Conservation (phyloP, 2,888 invertebrate species). For the Crepidodera aurea region DNA sequence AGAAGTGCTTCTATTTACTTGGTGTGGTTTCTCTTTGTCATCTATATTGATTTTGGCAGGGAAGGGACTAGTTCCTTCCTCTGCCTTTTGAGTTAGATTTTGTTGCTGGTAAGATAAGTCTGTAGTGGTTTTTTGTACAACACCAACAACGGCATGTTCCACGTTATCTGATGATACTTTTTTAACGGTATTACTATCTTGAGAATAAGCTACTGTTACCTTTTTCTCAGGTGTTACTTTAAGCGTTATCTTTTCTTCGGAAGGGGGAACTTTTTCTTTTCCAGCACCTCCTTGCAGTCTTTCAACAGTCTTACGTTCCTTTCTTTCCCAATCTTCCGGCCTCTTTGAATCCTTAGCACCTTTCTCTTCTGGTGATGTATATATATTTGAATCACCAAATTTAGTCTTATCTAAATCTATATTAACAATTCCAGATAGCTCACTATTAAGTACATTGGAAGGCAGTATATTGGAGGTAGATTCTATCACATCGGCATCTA, state of each 20-base stretch:
- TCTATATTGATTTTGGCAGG: constrained; percentile 16
- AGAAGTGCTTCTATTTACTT: constrained; percentile 59
- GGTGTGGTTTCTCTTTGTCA: constrained; percentile 31
- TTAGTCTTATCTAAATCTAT: constrained; percentile 55
- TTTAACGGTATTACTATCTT: constrained; percentile 34
- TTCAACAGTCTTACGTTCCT: constrained; percentile 58
- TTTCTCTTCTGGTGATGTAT: constrained; percentile 60
- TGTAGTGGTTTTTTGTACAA: constrained; percentile 31
- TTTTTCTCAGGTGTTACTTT: constrained; percentile 50
- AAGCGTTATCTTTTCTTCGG: constrained; percentile 48
- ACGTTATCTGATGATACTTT: constrained; percentile 28
- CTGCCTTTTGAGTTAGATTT: neutral
- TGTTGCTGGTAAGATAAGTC: neutral
- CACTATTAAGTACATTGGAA: constrained; percentile 50
- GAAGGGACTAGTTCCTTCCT: neutral
- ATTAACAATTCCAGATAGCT: constrained; percentile 59
- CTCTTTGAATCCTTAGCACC: constrained; percentile 61
- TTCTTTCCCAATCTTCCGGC: constrained; percentile 61
- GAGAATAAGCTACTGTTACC: constrained; percentile 44
- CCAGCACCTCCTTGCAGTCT: constrained; percentile 60
- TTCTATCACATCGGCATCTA: constrained; percentile 54
- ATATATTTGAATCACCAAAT: constrained; percentile 53
- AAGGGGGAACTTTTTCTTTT: constrained; percentile 51
- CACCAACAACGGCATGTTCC: constrained; percentile 36
- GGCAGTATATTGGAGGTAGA: constrained; percentile 62